Conservation (phyloP, 2,888 invertebrate genomes). For the Ichneumoninae sp. region DNA sequence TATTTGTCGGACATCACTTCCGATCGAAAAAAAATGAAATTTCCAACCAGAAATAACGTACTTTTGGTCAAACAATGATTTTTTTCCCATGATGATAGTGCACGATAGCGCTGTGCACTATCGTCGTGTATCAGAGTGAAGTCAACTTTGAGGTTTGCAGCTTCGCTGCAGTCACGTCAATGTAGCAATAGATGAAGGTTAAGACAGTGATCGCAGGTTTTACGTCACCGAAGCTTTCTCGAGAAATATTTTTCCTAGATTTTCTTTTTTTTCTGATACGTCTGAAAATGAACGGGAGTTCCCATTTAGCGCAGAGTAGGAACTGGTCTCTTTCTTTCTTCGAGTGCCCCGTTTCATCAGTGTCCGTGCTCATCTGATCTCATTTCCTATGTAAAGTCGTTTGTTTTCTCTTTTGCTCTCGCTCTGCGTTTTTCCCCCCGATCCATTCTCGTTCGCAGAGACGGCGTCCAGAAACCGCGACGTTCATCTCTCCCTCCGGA, state of each 20-base stretch:
- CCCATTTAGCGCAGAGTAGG: conserved; percentile 26
- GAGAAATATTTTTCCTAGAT: conserved; percentile 17
- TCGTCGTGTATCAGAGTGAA: too few species aligned
- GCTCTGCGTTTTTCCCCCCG: background rate
- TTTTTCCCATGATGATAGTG: background rate
- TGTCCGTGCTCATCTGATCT: conserved; percentile 44
- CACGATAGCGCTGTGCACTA: background rate
- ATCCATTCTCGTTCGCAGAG: conserved; percentile 14
- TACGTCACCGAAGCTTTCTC: conserved; percentile 26
- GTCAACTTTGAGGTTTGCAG: background rate
- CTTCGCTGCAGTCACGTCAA: background rate
- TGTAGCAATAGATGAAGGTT: background rate
- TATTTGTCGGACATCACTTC: too few species aligned
- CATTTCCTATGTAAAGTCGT: conserved; percentile 51
- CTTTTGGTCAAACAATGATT: too few species aligned
- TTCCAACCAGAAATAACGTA: too few species aligned
- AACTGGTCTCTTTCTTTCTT: conserved; percentile 9
- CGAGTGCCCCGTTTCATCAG: background rate
- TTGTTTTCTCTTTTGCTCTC: conserved; percentile 29
- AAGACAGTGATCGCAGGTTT: background rate
- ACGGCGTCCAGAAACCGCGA: conserved; percentile 21
- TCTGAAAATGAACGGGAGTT: conserved; percentile 1
- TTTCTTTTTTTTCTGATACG: conserved; percentile 20
- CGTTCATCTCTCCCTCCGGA: conserved; percentile 26
- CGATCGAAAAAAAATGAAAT: too few species aligned